phyloP scores from a whole-genome alignment of 2,888 invertebrate species.

The Drosophila acutilabella region DNA sequence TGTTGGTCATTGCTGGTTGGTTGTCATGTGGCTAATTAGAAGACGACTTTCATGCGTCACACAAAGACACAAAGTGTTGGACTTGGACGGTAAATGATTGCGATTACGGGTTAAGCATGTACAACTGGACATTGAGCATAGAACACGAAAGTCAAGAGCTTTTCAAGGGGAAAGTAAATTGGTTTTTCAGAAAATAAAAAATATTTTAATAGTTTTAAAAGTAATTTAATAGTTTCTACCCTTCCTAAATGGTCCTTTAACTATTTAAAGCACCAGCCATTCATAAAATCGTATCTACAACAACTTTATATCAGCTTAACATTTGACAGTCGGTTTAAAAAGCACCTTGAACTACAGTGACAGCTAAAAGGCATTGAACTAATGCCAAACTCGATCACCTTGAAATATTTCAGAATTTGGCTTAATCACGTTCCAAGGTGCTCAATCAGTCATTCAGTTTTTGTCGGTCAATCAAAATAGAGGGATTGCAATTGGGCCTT shows the following conservation, averaged over 20 bases:
- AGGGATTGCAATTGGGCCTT: conserved; percentile 31
- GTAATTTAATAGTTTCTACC: too few relatives aligned
- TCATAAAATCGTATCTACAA: not conserved
- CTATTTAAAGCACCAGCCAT: not conserved
- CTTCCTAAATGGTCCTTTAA: not conserved
- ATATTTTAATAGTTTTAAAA: too few relatives aligned
- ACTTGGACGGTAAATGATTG: conserved; percentile 11
- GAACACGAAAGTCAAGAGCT: not conserved
- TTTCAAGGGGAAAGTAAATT: too few relatives aligned
- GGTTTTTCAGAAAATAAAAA: too few relatives aligned
- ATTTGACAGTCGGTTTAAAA: not conserved
- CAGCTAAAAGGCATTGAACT: conserved; percentile 35
- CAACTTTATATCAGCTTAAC: not conserved
- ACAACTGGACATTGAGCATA: not conserved
- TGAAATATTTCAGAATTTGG: conserved; percentile 34
- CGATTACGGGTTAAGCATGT: not conserved
- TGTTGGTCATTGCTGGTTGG: not conserved
- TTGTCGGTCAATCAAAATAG: conserved; percentile 16
- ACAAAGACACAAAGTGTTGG: conserved; percentile 5
- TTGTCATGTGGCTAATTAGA: conserved; percentile 54
- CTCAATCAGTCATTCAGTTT: conserved; percentile 38
- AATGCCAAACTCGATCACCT: conserved; percentile 35
- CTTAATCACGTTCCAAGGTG: conserved; percentile 56
- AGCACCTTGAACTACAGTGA: conserved; percentile 64
- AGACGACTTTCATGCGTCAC: conserved; percentile 28